Evolutionary conservation across 2,888 invertebrate genomes (phyloP), one percentile per base, ranked within the genome.

Genomic region (Epistrophella euchroma): DNA sequence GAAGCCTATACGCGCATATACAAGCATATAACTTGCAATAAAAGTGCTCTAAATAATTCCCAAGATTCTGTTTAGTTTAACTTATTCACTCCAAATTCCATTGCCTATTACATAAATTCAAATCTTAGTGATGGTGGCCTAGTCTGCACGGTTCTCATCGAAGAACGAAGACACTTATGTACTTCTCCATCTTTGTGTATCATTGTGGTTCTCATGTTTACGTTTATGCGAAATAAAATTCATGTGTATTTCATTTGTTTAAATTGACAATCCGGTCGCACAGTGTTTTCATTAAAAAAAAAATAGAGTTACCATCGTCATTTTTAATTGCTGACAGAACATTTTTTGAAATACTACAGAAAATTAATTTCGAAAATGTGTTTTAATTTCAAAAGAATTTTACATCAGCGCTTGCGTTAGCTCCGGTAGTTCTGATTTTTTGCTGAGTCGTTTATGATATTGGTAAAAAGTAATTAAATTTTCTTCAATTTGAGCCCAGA

Each of bases 81-180:
- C 28, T 32, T 47, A 25, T 45, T 47, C 15, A 66, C 32, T 47
- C 22, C 11, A 32, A 74, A 81, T 81, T 81, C 81, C 75, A 62
- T 64, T 71, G 81, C 75, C 75, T 75, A 81, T 81, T 81, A 81
- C 75, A 81, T 43, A 75, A 81, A 81, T 81, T 81, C 28, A 58
- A 55, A 81, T 68, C 22, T 66, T 43, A 50, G 52, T 52, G 64
- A 35, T 76, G 71, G 75, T 76, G 71, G 75, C 71, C 64, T 66
- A 76, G 75, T 81, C 81, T 32, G 56, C 62, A 32, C 1, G 1
- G 4, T 40, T 60, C n/a, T 4, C 25, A n/a, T 64, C 62, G 32
- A 47, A 32, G 28, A 50, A 60, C 52, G n/a, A 35, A 52, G 40
- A 32, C 45, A 64, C 19, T 50, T 50, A n/a, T n/a, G n/a, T n/a